Conservation (phyloP, 1,140 invertebrate genomes). For the Globodera ellingtonae region DNA sequence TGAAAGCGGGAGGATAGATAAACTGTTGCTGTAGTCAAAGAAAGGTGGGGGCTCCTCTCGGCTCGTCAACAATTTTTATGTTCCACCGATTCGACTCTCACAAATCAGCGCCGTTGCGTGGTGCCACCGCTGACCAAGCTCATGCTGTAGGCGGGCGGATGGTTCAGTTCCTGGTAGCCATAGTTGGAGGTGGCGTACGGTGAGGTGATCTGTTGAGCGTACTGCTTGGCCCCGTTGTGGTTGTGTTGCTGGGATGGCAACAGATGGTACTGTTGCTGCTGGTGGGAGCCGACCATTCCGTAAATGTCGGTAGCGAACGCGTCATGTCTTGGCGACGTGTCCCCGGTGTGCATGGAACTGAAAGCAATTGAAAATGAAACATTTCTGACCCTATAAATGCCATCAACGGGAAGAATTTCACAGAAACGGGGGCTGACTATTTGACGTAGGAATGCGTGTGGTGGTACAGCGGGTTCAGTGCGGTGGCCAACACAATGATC, state of each 20-base stretch:
- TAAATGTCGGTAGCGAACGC: slow-evolving; percentile 44
- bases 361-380: neutral
- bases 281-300: slow-evolving; percentile 31
- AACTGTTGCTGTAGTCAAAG: too few species aligned
- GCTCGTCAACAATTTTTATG: too few species aligned
- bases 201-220: slow-evolving; percentile 25
- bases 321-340: neutral
- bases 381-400: slow-evolving; percentile 3
- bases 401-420: too few species aligned
- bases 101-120: neutral
- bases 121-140: neutral
- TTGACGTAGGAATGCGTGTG: slow-evolving; percentile 40
- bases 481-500: slow-evolving; percentile 48
- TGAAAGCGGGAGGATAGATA: too few species aligned
- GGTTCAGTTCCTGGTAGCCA: slow-evolving; percentile 48
- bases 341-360: neutral
- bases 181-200: slow-evolving; percentile 47
- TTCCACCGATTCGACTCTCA: too few species aligned
- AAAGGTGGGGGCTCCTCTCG: too few species aligned
- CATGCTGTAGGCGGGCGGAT: slow-evolving; percentile 41
- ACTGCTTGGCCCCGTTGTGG: slow-evolving; percentile 11
- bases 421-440: slow-evolving; percentile 42
- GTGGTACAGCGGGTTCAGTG: slow-evolving; percentile 43
- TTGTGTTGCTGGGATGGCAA: slow-evolving; percentile 5
- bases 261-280: slow-evolving; percentile 22